Percentiles rank a stretch among this genome's conserved stretches.
Evolutionary conservation across 1,140 invertebrate species (phyloP).

Genomic region (Drosophila orena): DNA sequence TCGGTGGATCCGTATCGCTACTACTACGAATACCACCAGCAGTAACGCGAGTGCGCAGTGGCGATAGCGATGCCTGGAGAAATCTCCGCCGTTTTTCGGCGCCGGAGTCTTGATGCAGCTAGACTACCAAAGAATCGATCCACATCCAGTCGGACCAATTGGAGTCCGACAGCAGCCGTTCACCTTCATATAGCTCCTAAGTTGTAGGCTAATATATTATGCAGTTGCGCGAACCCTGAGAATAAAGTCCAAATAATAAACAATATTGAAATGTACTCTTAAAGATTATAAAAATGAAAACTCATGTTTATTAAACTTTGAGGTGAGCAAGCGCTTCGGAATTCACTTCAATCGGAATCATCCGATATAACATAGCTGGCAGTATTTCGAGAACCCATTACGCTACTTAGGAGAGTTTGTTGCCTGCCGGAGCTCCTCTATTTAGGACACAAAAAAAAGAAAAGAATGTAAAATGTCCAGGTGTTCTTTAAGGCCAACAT

Average conservation of each 20-base stretch:
- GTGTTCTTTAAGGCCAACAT: too few species aligned
- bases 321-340: background rate
- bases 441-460: background rate
- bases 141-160: constrained; percentile 31
- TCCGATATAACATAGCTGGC: constrained; percentile 40
- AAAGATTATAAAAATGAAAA: background rate
- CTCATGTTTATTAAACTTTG: background rate
- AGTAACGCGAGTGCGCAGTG: constrained; percentile 32
- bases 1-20: constrained; percentile 86
- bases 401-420: constrained; percentile 31
- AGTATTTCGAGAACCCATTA: constrained; percentile 10
- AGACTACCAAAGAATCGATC: constrained; percentile 68
- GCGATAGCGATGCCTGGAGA: constrained; percentile 20
- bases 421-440: constrained; percentile 37
- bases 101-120: constrained; percentile 54
- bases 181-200: constrained; percentile 58
- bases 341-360: constrained; percentile 60
- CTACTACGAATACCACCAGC: constrained; percentile 85
- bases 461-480: background rate
- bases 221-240: constrained; percentile 20
- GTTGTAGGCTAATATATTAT: constrained; percentile 53
- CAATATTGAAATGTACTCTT: background rate
- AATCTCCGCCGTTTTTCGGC: constrained; percentile 14
- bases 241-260: constrained; percentile 28
- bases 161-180: constrained; percentile 42